Evolutionary conservation across 2,113 vertebrate genomes (phyloP).

Genomic region (Lepisosteus osseus): DNA sequence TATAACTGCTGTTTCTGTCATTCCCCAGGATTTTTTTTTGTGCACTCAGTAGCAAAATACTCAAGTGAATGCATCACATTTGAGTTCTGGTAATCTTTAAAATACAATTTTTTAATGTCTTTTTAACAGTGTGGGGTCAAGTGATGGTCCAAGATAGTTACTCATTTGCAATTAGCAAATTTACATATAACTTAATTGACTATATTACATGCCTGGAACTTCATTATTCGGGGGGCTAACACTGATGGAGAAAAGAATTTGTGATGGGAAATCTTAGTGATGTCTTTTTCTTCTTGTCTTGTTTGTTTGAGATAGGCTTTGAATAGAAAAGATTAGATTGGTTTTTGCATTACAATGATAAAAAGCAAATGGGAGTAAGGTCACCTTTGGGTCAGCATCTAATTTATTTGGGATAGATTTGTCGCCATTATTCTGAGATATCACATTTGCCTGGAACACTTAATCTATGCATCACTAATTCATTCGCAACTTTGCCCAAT

Average conservation of each 20-base stretch:
- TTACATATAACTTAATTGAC: slow-evolving; percentile 61
- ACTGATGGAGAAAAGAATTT: neutral
- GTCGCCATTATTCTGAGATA: neutral
- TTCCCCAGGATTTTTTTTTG: too few relatives aligned
- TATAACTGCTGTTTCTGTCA: too few relatives aligned
- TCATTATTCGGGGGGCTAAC: neutral
- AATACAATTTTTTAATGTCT: neutral
- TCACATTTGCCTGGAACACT: neutral
- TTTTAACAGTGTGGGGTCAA: slow-evolving; percentile 29
- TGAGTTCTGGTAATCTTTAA: neutral
- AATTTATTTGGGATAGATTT: neutral
- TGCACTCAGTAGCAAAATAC: too few relatives aligned
- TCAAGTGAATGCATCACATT: neutral
- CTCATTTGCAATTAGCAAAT: slow-evolving; percentile 58
- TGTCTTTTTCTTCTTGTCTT: too few relatives aligned
- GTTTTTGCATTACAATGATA: slow-evolving; percentile 61
- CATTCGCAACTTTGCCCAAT: neutral
- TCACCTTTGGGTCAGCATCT: slow-evolving; percentile 7
- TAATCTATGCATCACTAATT: neutral
- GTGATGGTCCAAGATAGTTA: slow-evolving; percentile 43
- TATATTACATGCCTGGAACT: slow-evolving; percentile 44
- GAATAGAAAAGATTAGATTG: slow-evolving; percentile 44
- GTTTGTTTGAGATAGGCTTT: too few relatives aligned
- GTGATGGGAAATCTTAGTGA: too few relatives aligned
- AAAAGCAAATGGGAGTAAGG: slow-evolving; percentile 31